Evolutionary conservation across 2,113 vertebrate genomes (phyloP), one percentile per base, ranked within the genome.

Genomic region (Bostrychus sinensis): DNA sequence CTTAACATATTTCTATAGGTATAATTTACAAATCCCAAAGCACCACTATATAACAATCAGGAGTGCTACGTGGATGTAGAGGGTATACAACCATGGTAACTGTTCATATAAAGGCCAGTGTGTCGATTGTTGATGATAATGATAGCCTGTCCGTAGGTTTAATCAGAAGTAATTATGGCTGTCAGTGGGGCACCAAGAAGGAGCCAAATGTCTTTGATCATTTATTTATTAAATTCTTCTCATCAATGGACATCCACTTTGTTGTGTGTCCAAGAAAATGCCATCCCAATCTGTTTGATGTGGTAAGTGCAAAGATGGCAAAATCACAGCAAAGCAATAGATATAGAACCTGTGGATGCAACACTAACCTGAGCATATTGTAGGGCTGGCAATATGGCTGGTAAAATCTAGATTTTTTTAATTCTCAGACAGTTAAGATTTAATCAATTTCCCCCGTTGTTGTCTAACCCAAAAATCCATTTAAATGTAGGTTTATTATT

Each of bases 231-330:
- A 51, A 51, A 51, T 51, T 51, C 26, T 28, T 14, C 48, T 28
- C 48, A 30, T 51, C 48, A 51, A 51, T 30, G 16, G 48, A 51
- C 25, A 51, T 16, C 48, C 48, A 30, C 28, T 28, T 51, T 51
- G 48, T 14, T 16, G 3, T 28, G 48, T 51, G 48, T 51, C 48
- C 48, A 51, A 51, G 48, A 51, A 51, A 51, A 51, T 51, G 48
- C 48, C 48, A 51, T 51, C 23, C n/a, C 48, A 51, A 7, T 30
- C 25, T 30, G 2, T 6, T n/a, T 28, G 14, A 13, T n/a, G 48
- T 51, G 48, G 6, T 28, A 51, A 51, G 3, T 28, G 45, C 20
- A 48, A 8, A 32, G 20, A 46, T 25, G 22, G 45, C 11, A 48
- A 46, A 25, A 48, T 25, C 22, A 28, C 48, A 8, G 7, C 14